Evolutionary conservation across 2,797 vertebrate genomes (phyloP), one percentile per base, ranked within the genome.

Genomic region (Gouania willdenowi): DNA sequence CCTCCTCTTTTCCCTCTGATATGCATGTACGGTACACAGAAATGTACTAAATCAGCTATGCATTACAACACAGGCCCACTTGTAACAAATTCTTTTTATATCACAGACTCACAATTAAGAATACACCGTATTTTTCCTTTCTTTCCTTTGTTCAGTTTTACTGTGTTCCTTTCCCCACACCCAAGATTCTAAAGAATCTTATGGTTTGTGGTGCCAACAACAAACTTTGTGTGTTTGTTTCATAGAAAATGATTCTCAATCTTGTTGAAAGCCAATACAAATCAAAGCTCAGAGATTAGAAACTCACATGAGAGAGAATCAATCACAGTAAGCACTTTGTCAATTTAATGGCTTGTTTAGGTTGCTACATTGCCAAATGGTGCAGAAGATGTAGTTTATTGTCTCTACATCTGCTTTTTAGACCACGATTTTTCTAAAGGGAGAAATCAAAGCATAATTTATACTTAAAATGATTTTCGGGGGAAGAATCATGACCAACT

Each of bases 1-100:
- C 20, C 26, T 31, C 42, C 47, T 54, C 21, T 47, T 25, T 52
- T 51, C 52, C 36, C 64, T 59, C 58, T 57, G 31, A 68, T 61
- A 53, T 76, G 47, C 44, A 57, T 54, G 40, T 33, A 26, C 21
- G 16, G 12, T 22, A 36, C 50, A 67, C 42, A 62, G 12, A 62
- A 45, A 44, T 15, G 7, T 37, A 31, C 10, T 14, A 39, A 46
- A 52, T 27, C 43, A 44, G 41, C 26, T 36, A 20, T 48, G 60
- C 48, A 27, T 10, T 38, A 17, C n/a, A 53, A 53, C 44, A 31
- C 39, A 48, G 10, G 27, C 41, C 26, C 39, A 19, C 37, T 51
- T 11, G 20, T 20, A 24, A 17, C 18, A 16, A 13, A 1, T 42
- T 26, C 17, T 43, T 37, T 34, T 32, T 22, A 6, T 30, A 20